Conservation (phyloP, 23 tunicate genomes). For the Styela plicata region DNA sequence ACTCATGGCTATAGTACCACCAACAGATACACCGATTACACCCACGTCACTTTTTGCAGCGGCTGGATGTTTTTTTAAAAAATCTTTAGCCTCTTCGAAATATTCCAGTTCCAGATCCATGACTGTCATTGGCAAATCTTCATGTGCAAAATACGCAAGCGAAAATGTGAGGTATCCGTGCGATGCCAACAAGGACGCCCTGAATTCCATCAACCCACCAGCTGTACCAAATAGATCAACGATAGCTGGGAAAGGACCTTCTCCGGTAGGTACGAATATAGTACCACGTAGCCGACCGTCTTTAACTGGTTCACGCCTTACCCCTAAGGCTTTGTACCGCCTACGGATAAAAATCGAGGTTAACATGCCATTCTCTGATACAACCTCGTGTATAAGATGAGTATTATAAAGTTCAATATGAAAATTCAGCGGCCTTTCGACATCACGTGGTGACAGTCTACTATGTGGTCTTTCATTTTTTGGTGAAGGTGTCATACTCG, state of each 20-base stretch:
- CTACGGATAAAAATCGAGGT: neutral
- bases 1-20: conserved; percentile 12
- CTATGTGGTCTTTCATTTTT: neutral
- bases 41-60: conserved; percentile 4
- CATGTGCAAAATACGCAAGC: conserved; percentile 1
- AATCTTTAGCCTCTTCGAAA: conserved; percentile 30
- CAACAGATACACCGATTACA: conserved; percentile 8
- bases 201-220: conserved; percentile 26
- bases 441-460: neutral
- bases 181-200: conserved; percentile 7
- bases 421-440: neutral
- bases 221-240: conserved; percentile 20
- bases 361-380: neutral
- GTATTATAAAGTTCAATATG: neutral
- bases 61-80: neutral
- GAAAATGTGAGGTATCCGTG: neutral
- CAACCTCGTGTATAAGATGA: neutral
- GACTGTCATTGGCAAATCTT: conserved; percentile 8
- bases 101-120: conserved; percentile 11
- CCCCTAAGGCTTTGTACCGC: conserved; percentile 11
- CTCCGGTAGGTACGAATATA: conserved; percentile 9
- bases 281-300: conserved; percentile 19
- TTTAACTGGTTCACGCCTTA: neutral
- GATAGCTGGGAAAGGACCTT: conserved; percentile 28
- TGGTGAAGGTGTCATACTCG: conserved; percentile 17